A percentile compares a stretch with the other conserved stretches of the same genome.
Evolutionary conservation across 1,140 invertebrate species (phyloP).

Genomic region (Bombus superbus): DNA sequence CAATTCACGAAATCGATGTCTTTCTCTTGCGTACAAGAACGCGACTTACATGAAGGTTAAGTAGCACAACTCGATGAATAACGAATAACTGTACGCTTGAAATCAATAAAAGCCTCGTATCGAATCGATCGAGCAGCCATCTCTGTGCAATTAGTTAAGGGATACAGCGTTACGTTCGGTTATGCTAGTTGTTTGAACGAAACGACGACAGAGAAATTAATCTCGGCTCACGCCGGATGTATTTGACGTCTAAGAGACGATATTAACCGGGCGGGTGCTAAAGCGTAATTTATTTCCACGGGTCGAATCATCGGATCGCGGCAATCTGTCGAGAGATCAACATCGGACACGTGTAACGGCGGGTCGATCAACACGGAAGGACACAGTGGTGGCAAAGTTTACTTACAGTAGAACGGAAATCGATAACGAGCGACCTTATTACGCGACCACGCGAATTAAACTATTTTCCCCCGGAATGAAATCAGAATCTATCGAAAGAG

Average conservation of each 20-base stretch:
- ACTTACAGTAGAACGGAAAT: constrained; percentile 28
- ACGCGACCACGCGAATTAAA: background rate
- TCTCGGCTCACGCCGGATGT: background rate
- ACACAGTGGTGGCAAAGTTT: constrained; percentile 11
- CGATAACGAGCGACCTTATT: background rate
- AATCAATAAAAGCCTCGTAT: background rate
- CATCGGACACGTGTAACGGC: constrained; percentile 18
- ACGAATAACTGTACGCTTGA: too few species aligned
- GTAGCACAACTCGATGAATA: background rate
- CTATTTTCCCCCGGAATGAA: background rate
- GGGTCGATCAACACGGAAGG: background rate
- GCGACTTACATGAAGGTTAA: background rate
- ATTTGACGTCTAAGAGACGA: constrained; percentile 1
- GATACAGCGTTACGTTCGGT: background rate
- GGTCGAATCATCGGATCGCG: background rate
- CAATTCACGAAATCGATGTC: background rate
- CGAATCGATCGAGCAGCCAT: background rate
- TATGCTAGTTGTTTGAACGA: background rate
- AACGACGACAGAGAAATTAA: constrained; percentile 6
- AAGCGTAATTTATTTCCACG: constrained; percentile 20
- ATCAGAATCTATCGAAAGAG: background rate
- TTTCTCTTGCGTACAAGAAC: too few species aligned
- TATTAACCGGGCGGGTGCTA: background rate
- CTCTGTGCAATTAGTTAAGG: background rate
- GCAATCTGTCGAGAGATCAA: constrained; percentile 20